Base-by-base conservation (phyloP, 2,113 vertebrate genomes). In the Crotalus viridis region DNA sequence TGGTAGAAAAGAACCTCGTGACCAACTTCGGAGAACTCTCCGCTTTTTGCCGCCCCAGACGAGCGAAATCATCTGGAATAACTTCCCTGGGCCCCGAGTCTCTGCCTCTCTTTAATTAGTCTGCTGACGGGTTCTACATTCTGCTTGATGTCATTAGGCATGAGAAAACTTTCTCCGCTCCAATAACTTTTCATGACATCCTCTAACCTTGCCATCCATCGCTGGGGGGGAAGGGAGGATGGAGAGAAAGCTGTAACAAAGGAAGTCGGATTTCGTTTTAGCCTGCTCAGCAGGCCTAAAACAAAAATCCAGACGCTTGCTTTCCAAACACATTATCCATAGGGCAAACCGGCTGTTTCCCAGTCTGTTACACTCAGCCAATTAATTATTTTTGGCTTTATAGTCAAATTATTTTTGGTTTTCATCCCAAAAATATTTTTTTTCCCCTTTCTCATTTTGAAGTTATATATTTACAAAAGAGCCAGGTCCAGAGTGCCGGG, bases 341-440 rank as follows among this genome's bases (percentile, higher is more conserved):
- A 89, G 90, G 92, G 52, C 46, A 28, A 85, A 3, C 54, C 21
- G 54, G 92, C 33, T 51, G 87, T 2, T 54, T 93, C 90, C 64
- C 90, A 54, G 0, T 95, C 89, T 91, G 46, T 89, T 48, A 56
- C 43, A 86, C 51, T 90, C 52, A 15, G 64, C 92, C 74, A 46
- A 51, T 93, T 94, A 64, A 88, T 88, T 93, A 89, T 88, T 91
- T 89, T 39, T 24, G 85, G 87, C 88, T 39, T 61, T 92, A 26
- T 92, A 26, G 0, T 85, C 74, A 87, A 64, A 88, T 88, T 92
- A 86, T 89, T 91, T 89, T 39, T 24, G 85, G 81, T 85, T 39
- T 59, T 92, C 54, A 21, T 8, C 55, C 21, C 1, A 39, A 39
- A 39, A 39, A 39, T 39, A 39, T 13, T 8, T 92, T 28, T 61